These are phyloP conservation scores for Arenicola marina DNA, from an alignment of 2,888 invertebrate species.

Conservation along the genomic window DNA sequence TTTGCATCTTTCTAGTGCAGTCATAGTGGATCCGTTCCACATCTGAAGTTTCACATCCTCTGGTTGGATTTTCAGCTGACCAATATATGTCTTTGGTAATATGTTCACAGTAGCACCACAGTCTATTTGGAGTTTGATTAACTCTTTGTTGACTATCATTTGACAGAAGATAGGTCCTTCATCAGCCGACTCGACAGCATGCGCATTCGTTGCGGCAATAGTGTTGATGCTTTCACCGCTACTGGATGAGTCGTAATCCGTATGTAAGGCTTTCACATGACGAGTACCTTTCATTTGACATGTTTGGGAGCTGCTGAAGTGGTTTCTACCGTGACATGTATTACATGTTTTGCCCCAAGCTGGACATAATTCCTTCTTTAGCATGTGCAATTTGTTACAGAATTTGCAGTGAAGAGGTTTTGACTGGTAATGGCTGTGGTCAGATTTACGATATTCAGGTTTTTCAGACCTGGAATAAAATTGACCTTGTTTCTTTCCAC, in stretches of 20 bases:
- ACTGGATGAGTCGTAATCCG: not conserved
- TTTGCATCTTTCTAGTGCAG: not conserved
- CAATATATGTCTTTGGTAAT: constrained; percentile 5
- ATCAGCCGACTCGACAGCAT: not conserved
- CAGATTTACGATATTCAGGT: too few relatives aligned
- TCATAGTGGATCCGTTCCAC: constrained; percentile 7
- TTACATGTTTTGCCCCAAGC: constrained; percentile 4
- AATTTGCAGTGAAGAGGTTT: not conserved
- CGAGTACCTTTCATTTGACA: not conserved
- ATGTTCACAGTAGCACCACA: constrained; percentile 17
- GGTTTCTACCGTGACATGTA: not conserved
- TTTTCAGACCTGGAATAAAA: too few relatives aligned
- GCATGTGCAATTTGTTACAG: not conserved
- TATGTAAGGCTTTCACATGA: not conserved
- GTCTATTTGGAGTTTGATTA: constrained; percentile 16
- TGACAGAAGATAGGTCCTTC: not conserved
- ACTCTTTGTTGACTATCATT: not conserved
- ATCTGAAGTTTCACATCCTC: not conserved
- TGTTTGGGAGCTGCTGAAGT: not conserved
- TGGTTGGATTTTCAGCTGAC: not conserved
- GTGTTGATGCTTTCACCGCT: not conserved
- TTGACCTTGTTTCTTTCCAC: not conserved
- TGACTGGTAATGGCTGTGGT: too few relatives aligned
- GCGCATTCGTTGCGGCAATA: not conserved
- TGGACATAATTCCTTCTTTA: constrained; percentile 2